Conservation (phyloP, 2,797 vertebrate genomes). For the Lophius americanus region DNA sequence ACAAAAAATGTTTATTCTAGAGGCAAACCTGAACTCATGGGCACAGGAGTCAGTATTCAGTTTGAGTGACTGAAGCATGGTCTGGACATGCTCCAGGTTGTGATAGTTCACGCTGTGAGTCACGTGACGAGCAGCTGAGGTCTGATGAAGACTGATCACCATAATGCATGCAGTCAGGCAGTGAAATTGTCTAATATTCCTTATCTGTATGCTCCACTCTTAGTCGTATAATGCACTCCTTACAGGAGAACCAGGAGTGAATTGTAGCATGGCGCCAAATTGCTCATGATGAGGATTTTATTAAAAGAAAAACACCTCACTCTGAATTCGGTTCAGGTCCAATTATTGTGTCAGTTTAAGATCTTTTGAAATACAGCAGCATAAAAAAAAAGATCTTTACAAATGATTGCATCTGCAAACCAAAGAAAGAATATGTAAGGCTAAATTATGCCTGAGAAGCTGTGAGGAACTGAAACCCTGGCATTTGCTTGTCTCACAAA, state of each 20-base stretch:
- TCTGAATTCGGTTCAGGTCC: slow-evolving; percentile 7
- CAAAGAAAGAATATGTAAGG: not conserved
- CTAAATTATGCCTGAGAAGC: not conserved
- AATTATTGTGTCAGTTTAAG: not conserved
- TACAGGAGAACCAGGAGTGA: not conserved
- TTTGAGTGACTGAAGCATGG: slow-evolving; percentile 55
- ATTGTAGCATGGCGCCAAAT: slow-evolving; percentile 5
- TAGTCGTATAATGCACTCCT: not conserved
- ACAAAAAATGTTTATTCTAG: slow-evolving; percentile 33
- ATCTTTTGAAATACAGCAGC: not conserved
- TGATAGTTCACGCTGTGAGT: slow-evolving; percentile 37
- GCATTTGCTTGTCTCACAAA: slow-evolving; percentile 20
- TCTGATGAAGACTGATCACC: slow-evolving; percentile 31
- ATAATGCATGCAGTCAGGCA: slow-evolving; percentile 53
- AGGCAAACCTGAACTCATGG: slow-evolving; percentile 15
- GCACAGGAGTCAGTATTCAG: slow-evolving; percentile 34
- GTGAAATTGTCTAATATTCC: slow-evolving; percentile 36
- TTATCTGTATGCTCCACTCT: slow-evolving; percentile 29
- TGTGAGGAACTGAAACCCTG: slow-evolving; percentile 16
- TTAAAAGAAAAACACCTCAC: too few species aligned
- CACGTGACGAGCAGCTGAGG: slow-evolving; percentile 41
- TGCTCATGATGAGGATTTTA: not conserved
- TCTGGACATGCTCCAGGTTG: slow-evolving; percentile 44
- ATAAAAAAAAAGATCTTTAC: slow-evolving; percentile 3
- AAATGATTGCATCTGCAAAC: not conserved